Conservation (phyloP, 2,797 vertebrate species). For the Xenops minutus region DNA sequence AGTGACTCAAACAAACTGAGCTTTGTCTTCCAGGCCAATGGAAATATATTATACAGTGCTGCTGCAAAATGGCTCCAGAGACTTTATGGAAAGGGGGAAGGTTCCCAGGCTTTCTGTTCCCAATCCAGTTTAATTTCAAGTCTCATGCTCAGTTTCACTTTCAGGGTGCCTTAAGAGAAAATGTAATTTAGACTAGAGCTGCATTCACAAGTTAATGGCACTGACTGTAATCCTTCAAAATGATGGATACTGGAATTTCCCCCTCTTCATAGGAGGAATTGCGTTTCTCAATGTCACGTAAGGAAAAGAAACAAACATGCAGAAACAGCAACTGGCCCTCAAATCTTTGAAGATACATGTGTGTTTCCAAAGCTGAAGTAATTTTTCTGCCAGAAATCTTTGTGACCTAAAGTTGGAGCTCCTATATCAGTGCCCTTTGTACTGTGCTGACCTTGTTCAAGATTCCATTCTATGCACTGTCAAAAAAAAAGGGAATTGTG, state of each 20-base stretch:
- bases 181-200: conserved; percentile 32
- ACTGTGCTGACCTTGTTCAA: not conserved
- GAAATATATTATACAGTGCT: not conserved
- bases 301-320: conserved; percentile 58
- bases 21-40: not conserved
- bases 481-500: not conserved
- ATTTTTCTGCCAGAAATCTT: conserved; percentile 55
- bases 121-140: not conserved
- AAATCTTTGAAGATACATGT: conserved; percentile 36
- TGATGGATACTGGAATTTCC: conserved; percentile 60
- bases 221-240: conserved; percentile 58
- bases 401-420: not conserved
- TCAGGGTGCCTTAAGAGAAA: conserved; percentile 53
- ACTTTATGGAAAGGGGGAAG: not conserved
- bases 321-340: conserved; percentile 23
- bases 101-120: not conserved
- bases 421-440: not conserved
- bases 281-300: conserved; percentile 59
- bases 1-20: not conserved
- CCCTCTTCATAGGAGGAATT: conserved; percentile 10
- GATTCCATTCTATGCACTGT: not conserved
- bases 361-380: conserved; percentile 24
- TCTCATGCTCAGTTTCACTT: conserved; percentile 41
- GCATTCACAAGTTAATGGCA: conserved; percentile 31
- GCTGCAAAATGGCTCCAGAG: not conserved